Evolutionary conservation across 2,113 vertebrate genomes (phyloP).

Genomic region (Larimichthys polyactis): DNA sequence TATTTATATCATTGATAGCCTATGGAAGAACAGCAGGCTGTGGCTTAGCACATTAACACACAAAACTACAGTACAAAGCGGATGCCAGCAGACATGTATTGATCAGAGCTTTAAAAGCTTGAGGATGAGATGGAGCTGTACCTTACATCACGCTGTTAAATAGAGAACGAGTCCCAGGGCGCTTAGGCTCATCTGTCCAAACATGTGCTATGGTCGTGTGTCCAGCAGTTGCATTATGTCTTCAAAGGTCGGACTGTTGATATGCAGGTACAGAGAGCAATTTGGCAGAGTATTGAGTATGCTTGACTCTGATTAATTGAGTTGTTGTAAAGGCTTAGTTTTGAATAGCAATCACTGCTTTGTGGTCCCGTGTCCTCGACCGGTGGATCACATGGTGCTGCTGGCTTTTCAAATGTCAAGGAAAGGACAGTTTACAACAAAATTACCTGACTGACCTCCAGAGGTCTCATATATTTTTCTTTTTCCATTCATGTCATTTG

Average conservation of each 20-base stretch:
- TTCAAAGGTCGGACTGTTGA: slow-evolving; percentile 25
- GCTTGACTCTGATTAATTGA: slow-evolving; percentile 42
- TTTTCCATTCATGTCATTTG: slow-evolving; percentile 18
- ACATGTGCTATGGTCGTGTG: slow-evolving; percentile 26
- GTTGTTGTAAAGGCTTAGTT: slow-evolving; percentile 29
- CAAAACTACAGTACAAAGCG: slow-evolving; percentile 40
- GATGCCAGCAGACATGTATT: slow-evolving; percentile 36
- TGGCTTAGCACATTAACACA: slow-evolving; percentile 75
- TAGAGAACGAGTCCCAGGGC: slow-evolving; percentile 26
- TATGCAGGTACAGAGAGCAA: slow-evolving; percentile 15
- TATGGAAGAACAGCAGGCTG: slow-evolving; percentile 59
- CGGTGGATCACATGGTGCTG: slow-evolving; percentile 9
- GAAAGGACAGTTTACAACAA: slow-evolving; percentile 7
- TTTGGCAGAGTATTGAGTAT: slow-evolving; percentile 3
- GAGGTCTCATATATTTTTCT: not conserved
- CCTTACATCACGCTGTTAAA: slow-evolving; percentile 54
- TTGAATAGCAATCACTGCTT: slow-evolving; percentile 32
- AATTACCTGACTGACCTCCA: not conserved
- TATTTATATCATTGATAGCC: slow-evolving; percentile 76
- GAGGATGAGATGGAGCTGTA: slow-evolving; percentile 41
- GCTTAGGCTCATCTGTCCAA: slow-evolving; percentile 40
- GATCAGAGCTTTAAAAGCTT: slow-evolving; percentile 57
- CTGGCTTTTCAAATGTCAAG: slow-evolving; percentile 14
- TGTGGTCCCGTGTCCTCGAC: not conserved
- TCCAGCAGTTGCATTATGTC: slow-evolving; percentile 39